phyloP scores from a whole-genome alignment of 2,113 vertebrate genomes.

The Psophia crepitans region DNA sequence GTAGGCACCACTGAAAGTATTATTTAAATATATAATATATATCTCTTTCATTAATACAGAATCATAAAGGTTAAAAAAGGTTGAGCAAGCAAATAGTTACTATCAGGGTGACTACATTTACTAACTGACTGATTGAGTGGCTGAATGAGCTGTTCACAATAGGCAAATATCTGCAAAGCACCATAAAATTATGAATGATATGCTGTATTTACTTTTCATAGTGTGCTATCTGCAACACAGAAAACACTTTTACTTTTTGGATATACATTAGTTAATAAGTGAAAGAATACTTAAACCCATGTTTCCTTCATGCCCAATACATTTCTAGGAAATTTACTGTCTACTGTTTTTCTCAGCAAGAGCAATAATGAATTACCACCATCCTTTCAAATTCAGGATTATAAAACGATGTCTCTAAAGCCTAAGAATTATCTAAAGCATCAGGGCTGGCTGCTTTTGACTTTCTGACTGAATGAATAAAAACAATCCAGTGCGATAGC shows the following conservation, averaged over 20 bases:
- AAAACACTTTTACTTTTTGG: neutral
- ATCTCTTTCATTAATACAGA: conserved; percentile 1
- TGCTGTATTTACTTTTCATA: neutral
- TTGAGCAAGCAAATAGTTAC: neutral
- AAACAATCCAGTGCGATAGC: neutral
- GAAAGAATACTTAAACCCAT: neutral
- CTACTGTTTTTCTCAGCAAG: neutral
- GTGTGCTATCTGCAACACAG: neutral
- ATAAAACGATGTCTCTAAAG: neutral
- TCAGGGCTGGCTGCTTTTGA: neutral
- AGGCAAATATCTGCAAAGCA: conserved; percentile 36
- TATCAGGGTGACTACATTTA: conserved; percentile 16
- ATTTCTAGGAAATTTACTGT: neutral
- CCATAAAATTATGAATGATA: conserved; percentile 4
- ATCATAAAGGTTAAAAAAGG: neutral
- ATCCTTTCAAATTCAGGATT: neutral
- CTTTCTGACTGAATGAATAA: neutral
- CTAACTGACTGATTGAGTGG: conserved; percentile 8
- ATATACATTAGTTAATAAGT: neutral
- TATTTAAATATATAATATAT: neutral
- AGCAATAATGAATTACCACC: neutral
- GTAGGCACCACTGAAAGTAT: neutral
- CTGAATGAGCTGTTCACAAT: conserved; percentile 15
- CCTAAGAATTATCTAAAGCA: neutral
- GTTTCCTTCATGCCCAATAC: neutral